Percentiles rank a stretch among this genome's conserved stretches.
phyloP scores from a whole-genome alignment of 2,888 invertebrate genomes.

The Parnassius smintheus region DNA sequence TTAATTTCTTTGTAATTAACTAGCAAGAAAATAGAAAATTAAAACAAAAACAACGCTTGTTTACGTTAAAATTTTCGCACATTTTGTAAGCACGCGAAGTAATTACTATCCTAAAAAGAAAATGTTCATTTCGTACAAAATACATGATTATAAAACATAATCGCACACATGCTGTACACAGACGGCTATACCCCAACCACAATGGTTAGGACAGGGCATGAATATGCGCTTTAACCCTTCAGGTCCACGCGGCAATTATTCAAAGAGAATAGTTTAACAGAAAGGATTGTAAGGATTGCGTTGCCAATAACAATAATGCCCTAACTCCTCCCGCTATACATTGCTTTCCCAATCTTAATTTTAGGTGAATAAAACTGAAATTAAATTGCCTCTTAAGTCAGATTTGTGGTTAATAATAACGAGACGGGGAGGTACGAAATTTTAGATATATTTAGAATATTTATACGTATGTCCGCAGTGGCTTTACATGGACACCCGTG shows the following conservation, averaged over 20 bases:
- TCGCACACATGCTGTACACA: conserved; percentile 27
- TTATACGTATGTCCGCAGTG: conserved; percentile 73
- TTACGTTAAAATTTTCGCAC: conserved; percentile 2
- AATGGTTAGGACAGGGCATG: conserved; percentile 70
- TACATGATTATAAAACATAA: conserved; percentile 13
- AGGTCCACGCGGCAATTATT: conserved; percentile 81
- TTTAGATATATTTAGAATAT: conserved; percentile 76
- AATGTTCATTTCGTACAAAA: conserved; percentile 5
- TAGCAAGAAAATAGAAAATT: conserved; percentile 18
- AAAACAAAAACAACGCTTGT: conserved; percentile 6
- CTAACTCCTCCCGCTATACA: conserved; percentile 24
- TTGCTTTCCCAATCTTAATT: conserved; percentile 33
- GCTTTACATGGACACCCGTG: conserved; percentile 56
- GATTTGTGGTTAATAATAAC: conserved; percentile 25
- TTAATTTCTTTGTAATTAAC: neutral
- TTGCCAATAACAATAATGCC: conserved; percentile 34
- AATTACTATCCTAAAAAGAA: conserved; percentile 21
- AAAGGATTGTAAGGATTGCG: conserved; percentile 75
- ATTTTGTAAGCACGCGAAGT: conserved; percentile 17
- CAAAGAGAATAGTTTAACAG: conserved; percentile 82
- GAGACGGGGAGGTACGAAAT: conserved; percentile 46
- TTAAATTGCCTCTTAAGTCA: conserved; percentile 26
- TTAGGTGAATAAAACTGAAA: conserved; percentile 22
- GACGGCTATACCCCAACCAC: conserved; percentile 59
- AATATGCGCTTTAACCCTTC: conserved; percentile 78